Evolutionary conservation across 2,888 invertebrate species (phyloP), one percentile per base, ranked within the genome.

Genomic region (Margaritifera margaritifera): DNA sequence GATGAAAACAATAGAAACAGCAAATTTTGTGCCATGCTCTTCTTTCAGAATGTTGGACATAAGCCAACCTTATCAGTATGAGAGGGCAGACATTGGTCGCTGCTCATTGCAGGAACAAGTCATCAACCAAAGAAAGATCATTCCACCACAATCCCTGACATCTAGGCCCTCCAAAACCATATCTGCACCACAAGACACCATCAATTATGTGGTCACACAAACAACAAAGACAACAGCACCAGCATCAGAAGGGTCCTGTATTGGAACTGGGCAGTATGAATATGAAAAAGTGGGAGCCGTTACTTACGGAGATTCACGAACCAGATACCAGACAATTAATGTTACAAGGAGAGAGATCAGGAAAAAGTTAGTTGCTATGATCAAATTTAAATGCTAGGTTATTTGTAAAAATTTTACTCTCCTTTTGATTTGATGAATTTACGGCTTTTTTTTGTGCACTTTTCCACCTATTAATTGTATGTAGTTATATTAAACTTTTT

Each of bases 281-380:
- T 77, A 66, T 31, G 69, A 75, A 62, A 95, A 96, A 86, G 93
- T 93, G 8, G 94, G 94, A 54, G 96, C 96, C 0, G 93, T 95
- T 61, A 95, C 96, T 91, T 96, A 96, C 87, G 97, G 96, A 11
- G 96, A 96, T 90, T 92, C 93, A 69, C 91, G 93, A 0, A 92
- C 94, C 87, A 95, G 95, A 84, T 93, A 93, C 77, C 92, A 95
- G 11, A 92, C 93, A 76, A 90, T 93, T 53, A 91, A 92, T 62
- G 89, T 93, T 58, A 77, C 77, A 27, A 77, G 74, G 56, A 77
- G 69, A 61, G 84, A 85, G 25, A 73, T 88, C 59, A 72, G 67
- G 18, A 81, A 75, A 74, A 83, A 74, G 87, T 87, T 76, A 79
- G 78, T 68, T 55, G 27, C 2, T 59, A 25, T 27, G 20, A 24